These are phyloP conservation scores for Mongoloraphidia duomilia DNA, from an alignment of 2,888 invertebrate species.

Conservation along the genomic window DNA sequence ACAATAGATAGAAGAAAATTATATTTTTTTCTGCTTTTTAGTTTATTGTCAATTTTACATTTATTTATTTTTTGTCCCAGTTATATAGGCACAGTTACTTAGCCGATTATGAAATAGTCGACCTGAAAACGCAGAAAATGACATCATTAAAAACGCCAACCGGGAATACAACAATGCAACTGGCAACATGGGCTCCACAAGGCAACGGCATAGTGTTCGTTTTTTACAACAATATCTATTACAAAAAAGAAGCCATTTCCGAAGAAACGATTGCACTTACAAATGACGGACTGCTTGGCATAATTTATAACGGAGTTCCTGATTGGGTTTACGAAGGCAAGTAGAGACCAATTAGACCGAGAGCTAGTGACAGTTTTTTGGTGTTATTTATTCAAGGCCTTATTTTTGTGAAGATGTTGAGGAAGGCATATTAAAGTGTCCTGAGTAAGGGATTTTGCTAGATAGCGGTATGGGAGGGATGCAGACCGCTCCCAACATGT, in stretches of 20 bases:
- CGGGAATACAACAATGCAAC: conserved; percentile 43
- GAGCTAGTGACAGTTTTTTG: neutral
- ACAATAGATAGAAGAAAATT: too few relatives aligned
- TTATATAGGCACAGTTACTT: conserved; percentile 66
- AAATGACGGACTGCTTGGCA: conserved; percentile 39
- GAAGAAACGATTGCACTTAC: conserved; percentile 40
- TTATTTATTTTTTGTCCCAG: conserved; percentile 32
- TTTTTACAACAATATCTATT: conserved; percentile 61
- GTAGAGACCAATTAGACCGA: neutral
- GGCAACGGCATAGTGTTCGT: conserved; percentile 61
- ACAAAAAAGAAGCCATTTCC: conserved; percentile 39
- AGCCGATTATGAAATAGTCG: conserved; percentile 57
- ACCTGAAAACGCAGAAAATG: conserved; percentile 40
- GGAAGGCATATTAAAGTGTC: too few relatives aligned
- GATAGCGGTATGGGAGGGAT: too few relatives aligned
- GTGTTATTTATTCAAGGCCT: too few relatives aligned
- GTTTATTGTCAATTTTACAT: neutral
- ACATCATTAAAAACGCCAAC: conserved; percentile 19
- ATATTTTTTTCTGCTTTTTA: neutral
- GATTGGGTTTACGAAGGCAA: conserved; percentile 93
- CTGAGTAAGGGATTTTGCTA: too few relatives aligned
- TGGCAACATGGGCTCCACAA: conserved; percentile 62
- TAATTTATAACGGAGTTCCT: conserved; percentile 71
- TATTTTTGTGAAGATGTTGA: too few relatives aligned
- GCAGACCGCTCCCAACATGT: too few relatives aligned